Base-by-base conservation (phyloP, 2,888 invertebrate genomes). In the Aleiodes testaceus region DNA sequence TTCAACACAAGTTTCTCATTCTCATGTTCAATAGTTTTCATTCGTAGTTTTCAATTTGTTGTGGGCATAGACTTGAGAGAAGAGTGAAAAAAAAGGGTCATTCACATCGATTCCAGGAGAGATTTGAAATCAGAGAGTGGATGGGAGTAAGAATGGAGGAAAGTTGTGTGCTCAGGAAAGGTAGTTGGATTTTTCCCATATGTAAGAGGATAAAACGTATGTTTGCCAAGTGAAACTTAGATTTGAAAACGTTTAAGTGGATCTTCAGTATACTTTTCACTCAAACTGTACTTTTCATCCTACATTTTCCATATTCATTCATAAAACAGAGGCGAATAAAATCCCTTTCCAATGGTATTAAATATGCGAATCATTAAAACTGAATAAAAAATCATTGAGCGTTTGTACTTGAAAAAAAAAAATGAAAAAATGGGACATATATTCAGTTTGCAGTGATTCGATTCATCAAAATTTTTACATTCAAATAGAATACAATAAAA, bases 111-210 rank as follows among this genome's bases (percentile, higher is more conserved):
- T 68, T 68, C 47, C 3, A 18, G 68, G 16, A 61, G 68, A 61
- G 68, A 68, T 68, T 68, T 61, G 36, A 68, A 68, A 68, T 68
- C 68, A 49, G 47, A 18, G 68, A 52, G 68, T 26, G 26, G 49
- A n/a, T n/a, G 22, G 44, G 9, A 11, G 26, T 11, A 50, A 66
- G 42, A 66, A 42, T 50, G 44, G 44, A 53, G 22, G 14, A 50
- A 16, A 22, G 53, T 53, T n/a, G 53, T 26, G 26, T 26, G 12
- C 53, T 26, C 53, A 53, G 22, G 22, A 26, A 14, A 53, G 18
- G 11, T n/a, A 14, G 22, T 55, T 5, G 30, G 55, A n/a, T n/a
- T n/a, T 55, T 55, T 26, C 26, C 5, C 55, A 36, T 55, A 55
- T 36, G 7, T 36, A 55, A 55, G 68, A 68, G 55, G 55, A 61